A percentile compares a stretch with the other conserved stretches of the same genome.
phyloP scores from a whole-genome alignment of 2,797 vertebrate species.

The Rostrhamus sociabilis region DNA sequence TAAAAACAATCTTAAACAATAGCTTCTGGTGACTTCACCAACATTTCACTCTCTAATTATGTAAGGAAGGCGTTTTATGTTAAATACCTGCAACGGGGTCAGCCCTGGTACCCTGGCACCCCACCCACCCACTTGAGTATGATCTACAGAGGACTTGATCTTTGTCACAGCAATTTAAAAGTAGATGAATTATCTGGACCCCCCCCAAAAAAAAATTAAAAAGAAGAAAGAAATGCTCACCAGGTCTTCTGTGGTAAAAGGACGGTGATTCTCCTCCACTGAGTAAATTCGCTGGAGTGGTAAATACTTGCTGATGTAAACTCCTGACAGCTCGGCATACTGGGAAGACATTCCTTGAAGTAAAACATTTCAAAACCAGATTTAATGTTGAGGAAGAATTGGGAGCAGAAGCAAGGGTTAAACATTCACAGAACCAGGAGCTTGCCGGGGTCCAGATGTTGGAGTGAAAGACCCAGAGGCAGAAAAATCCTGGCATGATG shows the following conservation, averaged over 20 bases:
- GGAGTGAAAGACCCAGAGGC: background rate
- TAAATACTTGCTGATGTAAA: constrained; percentile 95
- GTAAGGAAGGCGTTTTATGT: background rate
- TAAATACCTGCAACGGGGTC: background rate
- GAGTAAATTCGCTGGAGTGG: constrained; percentile 93
- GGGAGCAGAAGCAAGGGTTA: background rate
- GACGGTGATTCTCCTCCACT: constrained; percentile 93
- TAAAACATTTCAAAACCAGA: constrained; percentile 24
- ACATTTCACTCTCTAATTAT: background rate
- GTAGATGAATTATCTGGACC: background rate
- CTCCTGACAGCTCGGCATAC: constrained; percentile 97
- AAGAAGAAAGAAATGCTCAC: constrained; percentile 72
- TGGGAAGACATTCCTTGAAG: constrained; percentile 92
- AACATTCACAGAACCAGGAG: background rate
- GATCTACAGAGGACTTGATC: background rate
- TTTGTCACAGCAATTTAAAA: background rate
- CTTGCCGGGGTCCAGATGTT: background rate
- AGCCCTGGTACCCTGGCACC: background rate
- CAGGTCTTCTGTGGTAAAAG: constrained; percentile 95
- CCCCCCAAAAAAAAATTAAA: rapidly evolving
- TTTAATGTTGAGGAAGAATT: background rate
- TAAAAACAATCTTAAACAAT: constrained; percentile 32
- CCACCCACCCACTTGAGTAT: background rate
- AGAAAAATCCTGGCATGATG: background rate
- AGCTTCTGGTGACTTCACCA: constrained; percentile 22